These are phyloP conservation scores for Dreissena rostriformis DNA, from an alignment of 1,140 invertebrate species.

Conservation along the genomic window DNA sequence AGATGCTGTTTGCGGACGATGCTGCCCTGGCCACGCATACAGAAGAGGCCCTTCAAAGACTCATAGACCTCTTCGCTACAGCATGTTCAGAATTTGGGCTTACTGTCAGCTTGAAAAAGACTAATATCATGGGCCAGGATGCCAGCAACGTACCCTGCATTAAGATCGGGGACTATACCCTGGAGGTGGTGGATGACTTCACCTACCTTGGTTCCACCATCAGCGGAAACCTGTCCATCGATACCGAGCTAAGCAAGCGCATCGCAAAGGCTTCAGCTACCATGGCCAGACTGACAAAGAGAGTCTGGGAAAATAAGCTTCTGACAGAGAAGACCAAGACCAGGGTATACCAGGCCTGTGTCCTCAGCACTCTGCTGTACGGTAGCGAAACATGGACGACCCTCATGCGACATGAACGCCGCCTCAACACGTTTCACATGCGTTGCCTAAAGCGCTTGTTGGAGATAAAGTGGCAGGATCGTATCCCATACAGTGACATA, in stretches of 20 bases:
- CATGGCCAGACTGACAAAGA: slow-evolving; percentile 25
- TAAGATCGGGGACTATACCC: background rate
- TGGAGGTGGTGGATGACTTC: slow-evolving; percentile 8
- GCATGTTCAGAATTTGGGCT: slow-evolving; percentile 20
- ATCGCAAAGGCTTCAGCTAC: background rate
- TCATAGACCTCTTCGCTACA: background rate
- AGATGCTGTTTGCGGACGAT: slow-evolving; percentile 62
- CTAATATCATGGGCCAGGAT: slow-evolving; percentile 21
- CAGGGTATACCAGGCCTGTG: slow-evolving; percentile 27
- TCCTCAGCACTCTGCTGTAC: slow-evolving; percentile 39
- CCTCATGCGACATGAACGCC: slow-evolving; percentile 35
- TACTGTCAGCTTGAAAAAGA: slow-evolving; percentile 23
- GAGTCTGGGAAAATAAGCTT: slow-evolving; percentile 37
- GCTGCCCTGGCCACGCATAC: slow-evolving; percentile 50
- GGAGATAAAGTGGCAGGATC: slow-evolving; percentile 36
- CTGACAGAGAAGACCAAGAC: slow-evolving; percentile 49
- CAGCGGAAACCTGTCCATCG: background rate
- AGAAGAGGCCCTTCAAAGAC: slow-evolving; percentile 43
- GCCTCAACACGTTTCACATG: slow-evolving; percentile 54
- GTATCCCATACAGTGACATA: slow-evolving; percentile 38
- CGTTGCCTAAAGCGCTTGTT: slow-evolving; percentile 16
- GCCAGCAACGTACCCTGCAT: background rate
- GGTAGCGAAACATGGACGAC: slow-evolving; percentile 50
- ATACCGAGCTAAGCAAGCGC: slow-evolving; percentile 6
- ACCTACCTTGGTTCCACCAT: no score